Evolutionary conservation across 2,113 vertebrate species (phyloP).

Genomic region (Halcyon senegalensis): DNA sequence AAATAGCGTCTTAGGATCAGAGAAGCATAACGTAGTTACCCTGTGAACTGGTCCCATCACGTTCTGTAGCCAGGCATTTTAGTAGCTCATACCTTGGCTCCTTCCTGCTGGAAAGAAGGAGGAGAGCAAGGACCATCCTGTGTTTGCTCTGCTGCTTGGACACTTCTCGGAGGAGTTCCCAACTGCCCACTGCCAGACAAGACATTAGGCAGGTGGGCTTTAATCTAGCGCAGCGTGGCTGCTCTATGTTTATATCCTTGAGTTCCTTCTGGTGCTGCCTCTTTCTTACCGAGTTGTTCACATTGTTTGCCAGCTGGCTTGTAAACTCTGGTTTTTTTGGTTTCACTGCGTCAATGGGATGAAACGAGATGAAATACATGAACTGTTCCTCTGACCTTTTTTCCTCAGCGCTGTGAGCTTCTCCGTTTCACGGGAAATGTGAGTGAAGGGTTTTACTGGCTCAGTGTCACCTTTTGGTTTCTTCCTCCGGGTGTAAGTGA

Average conservation of each 20-base stretch:
- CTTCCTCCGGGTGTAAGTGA: neutral
- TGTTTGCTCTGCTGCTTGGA: neutral
- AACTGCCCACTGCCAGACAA: neutral
- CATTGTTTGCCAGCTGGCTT: neutral
- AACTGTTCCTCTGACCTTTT: neutral
- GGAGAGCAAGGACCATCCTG: neutral
- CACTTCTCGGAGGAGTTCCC: neutral
- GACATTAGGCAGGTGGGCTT: neutral
- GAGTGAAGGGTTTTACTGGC: neutral
- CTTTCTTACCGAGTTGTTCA: neutral
- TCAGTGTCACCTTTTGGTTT: neutral
- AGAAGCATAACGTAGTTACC: neutral
- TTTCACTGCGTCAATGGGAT: neutral
- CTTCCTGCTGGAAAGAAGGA: neutral
- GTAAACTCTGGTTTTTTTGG: neutral
- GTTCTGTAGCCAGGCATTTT: neutral
- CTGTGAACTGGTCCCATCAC: neutral
- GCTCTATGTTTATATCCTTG: neutral
- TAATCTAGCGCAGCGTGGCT: fast-evolving
- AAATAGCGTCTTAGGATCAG: neutral
- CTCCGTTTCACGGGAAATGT: neutral
- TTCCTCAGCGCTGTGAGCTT: neutral
- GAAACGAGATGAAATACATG: neutral
- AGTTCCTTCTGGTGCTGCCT: neutral
- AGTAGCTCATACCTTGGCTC: neutral